phyloP scores from a whole-genome alignment of 2,113 vertebrate species.

The Poeciliopsis prolifica region DNA sequence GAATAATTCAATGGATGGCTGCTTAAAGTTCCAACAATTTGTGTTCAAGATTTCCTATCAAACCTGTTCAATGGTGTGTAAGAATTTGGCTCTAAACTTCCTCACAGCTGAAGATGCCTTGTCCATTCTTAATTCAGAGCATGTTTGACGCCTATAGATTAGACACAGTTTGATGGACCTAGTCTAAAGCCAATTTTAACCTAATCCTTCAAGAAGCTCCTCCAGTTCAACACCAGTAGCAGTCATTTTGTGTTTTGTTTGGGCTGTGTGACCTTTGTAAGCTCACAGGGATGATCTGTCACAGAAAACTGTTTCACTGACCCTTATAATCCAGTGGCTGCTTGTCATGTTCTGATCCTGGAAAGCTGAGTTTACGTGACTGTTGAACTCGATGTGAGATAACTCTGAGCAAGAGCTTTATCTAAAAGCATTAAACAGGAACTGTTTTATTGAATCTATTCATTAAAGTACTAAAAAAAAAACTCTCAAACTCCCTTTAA shows the following conservation, averaged over 20 bases:
- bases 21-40: constrained; percentile 46
- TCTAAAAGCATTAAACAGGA: constrained; percentile 45
- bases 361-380: constrained; percentile 39
- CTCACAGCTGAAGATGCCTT: constrained; percentile 14
- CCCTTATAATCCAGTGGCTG: constrained; percentile 17
- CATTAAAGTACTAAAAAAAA: constrained; percentile 44
- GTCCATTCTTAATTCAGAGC: constrained; percentile 31
- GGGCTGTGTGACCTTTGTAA: constrained; percentile 3
- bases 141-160: constrained; percentile 31
- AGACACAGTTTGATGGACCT: constrained; percentile 49
- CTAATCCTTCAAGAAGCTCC: constrained; percentile 16
- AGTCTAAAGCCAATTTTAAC: constrained; percentile 29
- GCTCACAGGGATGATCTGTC: constrained; percentile 8
- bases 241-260: background rate
- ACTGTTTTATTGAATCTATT: constrained; percentile 47
- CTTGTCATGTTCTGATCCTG: constrained; percentile 49
- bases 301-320: constrained; percentile 18
- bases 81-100: constrained; percentile 19
- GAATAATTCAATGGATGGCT: constrained; percentile 22
- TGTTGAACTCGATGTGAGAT: constrained; percentile 35
- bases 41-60: constrained; percentile 23
- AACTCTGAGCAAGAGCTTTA: constrained; percentile 38
- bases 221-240: background rate
- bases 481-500: constrained; percentile 34
- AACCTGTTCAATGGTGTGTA: constrained; percentile 29